A percentile compares a stretch with the other conserved stretches of the same genome.
Evolutionary conservation across 2,888 invertebrate genomes (phyloP).

Genomic region (Gisinianus flammeolus): DNA sequence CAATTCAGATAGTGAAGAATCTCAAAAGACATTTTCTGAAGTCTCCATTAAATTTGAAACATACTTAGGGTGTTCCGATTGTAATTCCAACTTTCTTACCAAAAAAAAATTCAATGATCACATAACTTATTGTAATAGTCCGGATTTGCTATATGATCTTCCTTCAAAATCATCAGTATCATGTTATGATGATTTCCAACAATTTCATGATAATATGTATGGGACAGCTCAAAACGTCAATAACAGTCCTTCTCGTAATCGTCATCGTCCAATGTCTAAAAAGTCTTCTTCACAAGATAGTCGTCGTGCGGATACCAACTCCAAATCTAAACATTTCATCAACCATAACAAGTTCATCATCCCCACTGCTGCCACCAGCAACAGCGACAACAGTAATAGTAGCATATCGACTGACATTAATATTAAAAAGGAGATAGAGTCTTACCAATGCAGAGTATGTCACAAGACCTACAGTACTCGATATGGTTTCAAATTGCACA

Average conservation of each 20-base stretch:
- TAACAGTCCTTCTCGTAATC: not conserved
- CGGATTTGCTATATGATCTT: not conserved
- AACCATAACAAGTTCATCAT: too few relatives aligned
- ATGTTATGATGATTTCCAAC: not conserved
- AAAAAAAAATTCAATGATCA: slow-evolving; percentile 18
- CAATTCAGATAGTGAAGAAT: not conserved
- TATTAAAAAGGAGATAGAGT: not conserved
- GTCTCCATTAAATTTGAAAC: slow-evolving; percentile 11
- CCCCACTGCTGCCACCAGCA: not conserved
- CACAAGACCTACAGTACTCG: slow-evolving; percentile 14
- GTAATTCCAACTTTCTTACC: not conserved
- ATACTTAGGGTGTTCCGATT: not conserved
- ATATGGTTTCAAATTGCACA: slow-evolving; percentile 27
- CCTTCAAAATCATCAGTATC: not conserved
- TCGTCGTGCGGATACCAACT: not conserved
- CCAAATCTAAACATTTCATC: not conserved
- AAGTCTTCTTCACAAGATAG: not conserved
- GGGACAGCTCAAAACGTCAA: not conserved
- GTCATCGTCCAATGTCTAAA: not conserved
- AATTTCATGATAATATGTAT: not conserved
- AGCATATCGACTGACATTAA: not conserved
- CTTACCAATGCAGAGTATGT: slow-evolving; percentile 20
- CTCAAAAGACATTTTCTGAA: not conserved
- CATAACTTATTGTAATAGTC: not conserved
- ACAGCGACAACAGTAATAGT: not conserved